phyloP scores from a whole-genome alignment of 1,140 invertebrate genomes.

The Formica selysi region DNA sequence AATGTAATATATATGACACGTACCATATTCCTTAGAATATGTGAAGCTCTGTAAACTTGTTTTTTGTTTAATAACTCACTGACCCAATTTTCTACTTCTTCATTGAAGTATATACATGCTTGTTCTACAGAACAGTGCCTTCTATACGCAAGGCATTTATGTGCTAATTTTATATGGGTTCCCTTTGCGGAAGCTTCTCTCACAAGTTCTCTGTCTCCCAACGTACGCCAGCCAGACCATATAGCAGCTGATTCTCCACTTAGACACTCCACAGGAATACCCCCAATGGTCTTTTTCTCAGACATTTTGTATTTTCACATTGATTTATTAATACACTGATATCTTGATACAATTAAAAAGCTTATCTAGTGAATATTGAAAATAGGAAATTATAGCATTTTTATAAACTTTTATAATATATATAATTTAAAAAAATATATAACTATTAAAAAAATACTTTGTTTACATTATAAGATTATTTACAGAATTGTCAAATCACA shows the following conservation, averaged over 20 bases:
- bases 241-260: slow-evolving; percentile 80
- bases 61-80: slow-evolving; percentile 88
- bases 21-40: slow-evolving; percentile 88
- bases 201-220: slow-evolving; percentile 88
- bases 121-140: slow-evolving; percentile 86
- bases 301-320: slow-evolving; percentile 63
- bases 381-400: neutral
- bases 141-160: slow-evolving; percentile 87
- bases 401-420: no score
- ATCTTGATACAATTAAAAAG: slow-evolving; percentile 3
- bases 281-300: slow-evolving; percentile 71
- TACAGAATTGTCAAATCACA: neutral
- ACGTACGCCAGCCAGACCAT: slow-evolving; percentile 88
- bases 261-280: slow-evolving; percentile 79
- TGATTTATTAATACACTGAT: neutral
- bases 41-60: slow-evolving; percentile 89
- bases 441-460: neutral
- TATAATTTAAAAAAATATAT: neutral
- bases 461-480: neutral
- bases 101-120: slow-evolving; percentile 85
- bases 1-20: slow-evolving; percentile 11
- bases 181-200: slow-evolving; percentile 90
- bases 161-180: slow-evolving; percentile 87
- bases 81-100: slow-evolving; percentile 88
- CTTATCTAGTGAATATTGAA: neutral